Evolutionary conservation across 1,140 invertebrate genomes (phyloP).

Genomic region (Hyles euphorbiae): DNA sequence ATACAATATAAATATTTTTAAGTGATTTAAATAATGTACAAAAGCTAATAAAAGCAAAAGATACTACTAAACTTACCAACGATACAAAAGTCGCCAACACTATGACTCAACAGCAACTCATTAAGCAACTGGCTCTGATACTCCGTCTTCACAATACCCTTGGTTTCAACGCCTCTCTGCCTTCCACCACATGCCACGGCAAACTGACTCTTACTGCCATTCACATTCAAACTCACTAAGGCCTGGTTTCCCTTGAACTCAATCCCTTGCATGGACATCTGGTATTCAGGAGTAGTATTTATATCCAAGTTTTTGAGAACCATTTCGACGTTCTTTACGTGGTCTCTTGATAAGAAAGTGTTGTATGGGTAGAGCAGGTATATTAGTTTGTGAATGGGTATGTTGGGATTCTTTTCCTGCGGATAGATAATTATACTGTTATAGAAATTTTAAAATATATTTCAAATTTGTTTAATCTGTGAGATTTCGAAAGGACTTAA

Average conservation of each 20-base stretch:
- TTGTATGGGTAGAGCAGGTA: conserved; percentile 90
- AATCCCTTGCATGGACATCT: conserved; percentile 42
- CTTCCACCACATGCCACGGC: conserved; percentile 57
- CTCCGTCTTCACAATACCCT: conserved; percentile 80
- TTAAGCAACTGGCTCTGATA: conserved; percentile 89
- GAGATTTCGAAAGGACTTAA: too few relatives aligned
- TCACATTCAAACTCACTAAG: conserved; percentile 47
- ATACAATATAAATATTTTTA: too few relatives aligned
- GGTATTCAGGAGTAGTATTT: conserved; percentile 39
- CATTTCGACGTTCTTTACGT: conserved; percentile 80
- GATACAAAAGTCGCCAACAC: conserved; percentile 90
- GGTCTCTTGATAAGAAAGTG: conserved; percentile 84
- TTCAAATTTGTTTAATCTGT: too few relatives aligned
- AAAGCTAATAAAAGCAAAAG: too few relatives aligned
- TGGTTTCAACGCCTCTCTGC: conserved; percentile 25
- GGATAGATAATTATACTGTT: conserved; percentile 33
- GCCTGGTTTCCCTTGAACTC: conserved; percentile 47
- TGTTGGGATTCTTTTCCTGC: conserved; percentile 81
- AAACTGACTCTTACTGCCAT: conserved; percentile 53
- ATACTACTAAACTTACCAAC: conserved; percentile 71
- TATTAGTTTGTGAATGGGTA: conserved; percentile 81
- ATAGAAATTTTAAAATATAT: too few relatives aligned
- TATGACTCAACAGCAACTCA: conserved; percentile 86
- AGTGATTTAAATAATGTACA: too few relatives aligned
- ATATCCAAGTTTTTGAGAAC: conserved; percentile 81